Evolutionary conservation across 2,797 vertebrate genomes (phyloP), one percentile per base, ranked within the genome.

Genomic region (Cryptoprocta ferox): DNA sequence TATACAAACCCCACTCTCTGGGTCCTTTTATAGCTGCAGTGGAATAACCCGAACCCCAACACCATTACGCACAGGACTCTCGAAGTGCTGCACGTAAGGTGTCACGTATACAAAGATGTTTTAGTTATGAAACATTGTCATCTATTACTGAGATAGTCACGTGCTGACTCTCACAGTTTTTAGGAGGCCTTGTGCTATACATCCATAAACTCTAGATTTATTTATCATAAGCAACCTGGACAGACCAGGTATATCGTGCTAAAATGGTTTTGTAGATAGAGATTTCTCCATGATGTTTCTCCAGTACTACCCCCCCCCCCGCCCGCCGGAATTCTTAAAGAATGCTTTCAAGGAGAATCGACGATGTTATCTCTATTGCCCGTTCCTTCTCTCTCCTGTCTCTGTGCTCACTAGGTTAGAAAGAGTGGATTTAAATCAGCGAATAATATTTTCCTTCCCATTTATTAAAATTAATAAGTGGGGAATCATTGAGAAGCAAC

Each of bases 81-180:
- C n/a, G 11, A 37, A 35, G 5, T 12, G 42, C 3, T 8, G 1
- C 2, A 2, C 6, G 6, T 1, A 6, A 1, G 30, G 4, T 42
- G 4, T 18, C 2, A 2, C 5, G 76, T 45, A 37, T 1, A 50
- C 6, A 32, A 30, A 75, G 26, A 28, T 2, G 56, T 12, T 45
- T 70, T 37, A 63, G 42, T 35, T 18, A 63, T 26, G 28, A 80
- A 68, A 70, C 73, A 71, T 9, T 53, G 18, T 21, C 28, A 42
- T 26, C n/a, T 89, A 28, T 18, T 35, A 28, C 61, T 75, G 35
- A 71, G 48, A 37, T 3, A 61, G 26, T 37, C 30, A 14, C 32
- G 15, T 14, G 10, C n/a, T 85, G n/a, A 28, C 45, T 12, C 9
- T 18, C 2, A 12, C 21, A 56, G n/a, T 56, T 76, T 86, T 75